A percentile compares a stretch with the other conserved stretches of the same genome.
phyloP scores from a whole-genome alignment of 1,140 invertebrate species.

The Eueides isabella region DNA sequence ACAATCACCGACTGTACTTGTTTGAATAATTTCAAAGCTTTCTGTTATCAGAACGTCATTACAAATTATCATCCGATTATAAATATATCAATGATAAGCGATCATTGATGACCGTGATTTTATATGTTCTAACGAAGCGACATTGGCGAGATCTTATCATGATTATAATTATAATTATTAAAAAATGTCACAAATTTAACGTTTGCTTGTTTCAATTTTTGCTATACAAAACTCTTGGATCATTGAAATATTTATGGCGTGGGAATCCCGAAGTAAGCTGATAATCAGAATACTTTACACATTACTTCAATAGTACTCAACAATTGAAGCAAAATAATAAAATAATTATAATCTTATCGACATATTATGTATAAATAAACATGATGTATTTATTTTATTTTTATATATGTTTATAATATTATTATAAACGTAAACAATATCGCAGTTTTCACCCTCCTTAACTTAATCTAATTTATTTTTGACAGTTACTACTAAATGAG shows the following conservation, averaged over 20 bases:
- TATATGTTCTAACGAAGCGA: constrained; percentile 45
- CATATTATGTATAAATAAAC: background rate
- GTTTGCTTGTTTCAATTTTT: background rate
- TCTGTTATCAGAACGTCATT: constrained; percentile 33
- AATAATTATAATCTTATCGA: background rate
- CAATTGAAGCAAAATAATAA: too few species aligned
- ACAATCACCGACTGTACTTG: constrained; percentile 26
- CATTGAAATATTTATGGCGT: background rate
- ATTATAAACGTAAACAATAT: too few species aligned
- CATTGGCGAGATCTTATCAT: constrained; percentile 30
- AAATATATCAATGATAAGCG: constrained; percentile 52
- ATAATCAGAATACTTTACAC: background rate
- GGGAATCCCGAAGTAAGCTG: background rate
- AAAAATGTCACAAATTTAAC: constrained; percentile 4
- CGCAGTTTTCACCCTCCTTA: too few species aligned
- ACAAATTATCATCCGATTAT: constrained; percentile 46
- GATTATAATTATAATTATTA: background rate
- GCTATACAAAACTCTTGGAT: background rate
- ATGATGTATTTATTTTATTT: too few species aligned
- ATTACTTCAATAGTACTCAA: too few species aligned
- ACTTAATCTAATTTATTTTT: too few species aligned
- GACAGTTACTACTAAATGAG: too few species aligned
- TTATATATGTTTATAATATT: too few species aligned
- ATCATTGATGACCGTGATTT: constrained; percentile 60
- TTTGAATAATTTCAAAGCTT: constrained; percentile 48